These are phyloP conservation scores for Phrynosoma platyrhinos DNA, from an alignment of 2,113 vertebrate species.

Conservation along the genomic window DNA sequence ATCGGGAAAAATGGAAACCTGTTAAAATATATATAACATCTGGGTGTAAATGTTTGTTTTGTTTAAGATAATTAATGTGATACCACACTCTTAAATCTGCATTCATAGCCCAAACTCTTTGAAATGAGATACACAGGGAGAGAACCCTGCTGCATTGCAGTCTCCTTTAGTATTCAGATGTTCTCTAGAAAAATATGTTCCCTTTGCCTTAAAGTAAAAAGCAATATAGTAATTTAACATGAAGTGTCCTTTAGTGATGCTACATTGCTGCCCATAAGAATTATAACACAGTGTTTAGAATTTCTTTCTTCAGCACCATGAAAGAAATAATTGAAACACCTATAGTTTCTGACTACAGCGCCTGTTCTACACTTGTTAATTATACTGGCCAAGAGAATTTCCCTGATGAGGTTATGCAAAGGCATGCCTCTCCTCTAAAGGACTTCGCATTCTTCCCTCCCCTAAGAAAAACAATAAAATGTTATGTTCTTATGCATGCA, in stretches of 20 bases:
- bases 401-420: constrained; percentile 28
- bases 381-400: neutral
- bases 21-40: constrained; percentile 46
- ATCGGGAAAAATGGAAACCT: constrained; percentile 54
- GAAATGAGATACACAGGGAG: constrained; percentile 42
- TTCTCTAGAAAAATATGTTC: constrained; percentile 25
- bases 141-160: constrained; percentile 28
- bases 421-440: constrained; percentile 15
- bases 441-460: neutral
- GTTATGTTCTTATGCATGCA: constrained; percentile 11
- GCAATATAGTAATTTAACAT: constrained; percentile 41
- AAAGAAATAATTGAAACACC: neutral
- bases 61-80: constrained; percentile 62
- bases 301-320: constrained; percentile 29
- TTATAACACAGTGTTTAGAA: constrained; percentile 2
- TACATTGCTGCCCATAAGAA: constrained; percentile 42
- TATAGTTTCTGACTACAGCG: constrained; percentile 8
- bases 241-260: constrained; percentile 45
- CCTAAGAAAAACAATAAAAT: constrained; percentile 24
- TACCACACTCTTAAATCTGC: constrained; percentile 59
- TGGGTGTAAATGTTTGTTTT: constrained; percentile 44
- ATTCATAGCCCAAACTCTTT: constrained; percentile 63
- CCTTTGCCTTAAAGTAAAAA: constrained; percentile 57
- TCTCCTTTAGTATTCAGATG: constrained; percentile 45
- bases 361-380: neutral